Base-by-base conservation (phyloP, 37 sponge, comb jelly and placozoan genomes). In the Chondrilla cf. caribensis region DNA sequence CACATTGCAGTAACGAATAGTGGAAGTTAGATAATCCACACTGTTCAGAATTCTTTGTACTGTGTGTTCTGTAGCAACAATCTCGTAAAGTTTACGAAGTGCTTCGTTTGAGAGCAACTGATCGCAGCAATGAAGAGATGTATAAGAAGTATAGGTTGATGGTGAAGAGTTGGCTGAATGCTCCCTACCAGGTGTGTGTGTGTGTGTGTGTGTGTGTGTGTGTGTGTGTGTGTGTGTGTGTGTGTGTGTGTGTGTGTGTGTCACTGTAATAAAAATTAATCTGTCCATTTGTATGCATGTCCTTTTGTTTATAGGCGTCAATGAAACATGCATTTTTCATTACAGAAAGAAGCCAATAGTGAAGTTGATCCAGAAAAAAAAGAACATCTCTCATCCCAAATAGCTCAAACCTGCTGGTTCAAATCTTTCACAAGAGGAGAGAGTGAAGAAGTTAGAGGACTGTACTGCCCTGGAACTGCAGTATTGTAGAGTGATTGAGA, bases 71-170 rank as follows among this genome's bases (percentile, higher is more conserved):
- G n/a, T 29, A 86, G 89, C 81, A 59, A 43, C 98, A 97, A 58
- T 75, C 86, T 2, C 79, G 91, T 21, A 62, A 89, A 21, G 94
- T 95, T 29, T 95, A 95, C 54, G 98, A 97, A 78, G 93, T 97
- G 2, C 85, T 97, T 60, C 72, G 98, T 28, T 84, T 97, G 35
- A 73, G 72, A 35, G 87, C 82, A 77, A n/a, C n/a, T n/a, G n/a
- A n/a, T n/a, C n/a, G n/a, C n/a, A n/a, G n/a, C n/a, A n/a, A n/a
- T n/a, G n/a, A n/a, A n/a, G n/a, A n/a, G n/a, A n/a, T n/a, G n/a
- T n/a, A n/a, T n/a, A n/a, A n/a, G n/a, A n/a, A 80, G 19, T 97
- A 92, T 79, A 76, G 95, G 80, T 70, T 95, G 64, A 62, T 65
- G n/a, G n/a, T n/a, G n/a, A n/a, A n/a, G n/a, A n/a, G n/a, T n/a